These are phyloP conservation scores for Upupa epops DNA, from an alignment of 2,113 vertebrate genomes.

Conservation along the genomic window DNA sequence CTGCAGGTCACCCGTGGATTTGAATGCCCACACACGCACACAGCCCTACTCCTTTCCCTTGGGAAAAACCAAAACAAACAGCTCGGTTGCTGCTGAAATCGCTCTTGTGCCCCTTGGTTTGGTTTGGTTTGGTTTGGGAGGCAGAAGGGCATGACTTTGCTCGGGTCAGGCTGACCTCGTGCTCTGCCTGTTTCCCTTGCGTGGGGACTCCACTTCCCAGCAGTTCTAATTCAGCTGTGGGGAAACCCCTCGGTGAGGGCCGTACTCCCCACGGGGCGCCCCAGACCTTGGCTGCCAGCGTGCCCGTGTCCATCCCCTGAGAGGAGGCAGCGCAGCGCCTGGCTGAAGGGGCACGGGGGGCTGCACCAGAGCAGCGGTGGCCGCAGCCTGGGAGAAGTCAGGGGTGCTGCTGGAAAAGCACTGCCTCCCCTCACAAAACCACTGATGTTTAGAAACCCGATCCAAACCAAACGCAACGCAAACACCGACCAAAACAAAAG, in stretches of 20 bases:
- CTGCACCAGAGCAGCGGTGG: neutral
- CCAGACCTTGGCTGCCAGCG: neutral
- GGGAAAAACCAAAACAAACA: neutral
- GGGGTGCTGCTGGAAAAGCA: neutral
- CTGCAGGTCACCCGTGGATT: neutral
- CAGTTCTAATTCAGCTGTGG: neutral
- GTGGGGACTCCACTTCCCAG: neutral
- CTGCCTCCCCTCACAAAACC: rapidly evolving
- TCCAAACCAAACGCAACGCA: neutral
- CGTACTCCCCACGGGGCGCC: neutral
- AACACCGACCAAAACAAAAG: neutral
- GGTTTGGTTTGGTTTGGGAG: slow-evolving; percentile 1
- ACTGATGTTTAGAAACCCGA: no score
- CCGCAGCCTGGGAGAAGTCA: neutral
- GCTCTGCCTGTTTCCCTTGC: neutral
- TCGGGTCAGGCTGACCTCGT: slow-evolving; percentile 16
- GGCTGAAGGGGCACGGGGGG: neutral
- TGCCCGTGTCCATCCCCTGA: neutral
- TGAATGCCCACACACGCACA: neutral
- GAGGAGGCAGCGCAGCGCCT: neutral
- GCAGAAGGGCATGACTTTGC: neutral
- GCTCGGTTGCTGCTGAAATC: neutral
- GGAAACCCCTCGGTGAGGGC: neutral
- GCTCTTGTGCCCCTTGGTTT: neutral
- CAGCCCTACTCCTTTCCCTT: neutral